A percentile compares a stretch with the other conserved stretches of the same genome.
Conservation (phyloP, 2,113 vertebrate species). For the Rhea pennata region DNA sequence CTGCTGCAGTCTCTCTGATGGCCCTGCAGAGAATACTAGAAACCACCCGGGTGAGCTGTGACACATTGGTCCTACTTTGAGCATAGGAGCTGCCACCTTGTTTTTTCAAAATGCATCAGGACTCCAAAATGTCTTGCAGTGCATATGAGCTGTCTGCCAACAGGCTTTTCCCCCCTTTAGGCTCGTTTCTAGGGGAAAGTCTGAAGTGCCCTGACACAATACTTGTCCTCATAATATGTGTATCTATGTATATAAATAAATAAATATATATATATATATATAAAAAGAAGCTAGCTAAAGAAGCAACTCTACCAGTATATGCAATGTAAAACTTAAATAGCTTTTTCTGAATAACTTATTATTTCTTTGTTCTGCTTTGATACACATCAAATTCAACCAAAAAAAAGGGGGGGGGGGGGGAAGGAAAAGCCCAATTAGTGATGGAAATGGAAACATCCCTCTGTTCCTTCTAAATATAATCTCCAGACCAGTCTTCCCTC, state of each 20-base stretch:
- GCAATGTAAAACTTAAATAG: background rate
- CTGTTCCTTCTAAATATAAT: conserved; percentile 8
- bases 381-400: background rate
- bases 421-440: background rate
- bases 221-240: background rate
- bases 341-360: background rate
- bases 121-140: background rate
- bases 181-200: background rate
- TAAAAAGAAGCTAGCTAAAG: background rate
- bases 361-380: background rate
- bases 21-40: background rate
- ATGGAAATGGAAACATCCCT: conserved; percentile 27
- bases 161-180: background rate
- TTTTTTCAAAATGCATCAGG: background rate
- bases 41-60: background rate
- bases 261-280: background rate
- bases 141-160: background rate
- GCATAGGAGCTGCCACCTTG: background rate
- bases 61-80: background rate
- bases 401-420: background rate
- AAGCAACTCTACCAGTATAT: background rate
- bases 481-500: conserved; percentile 5
- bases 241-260: background rate
- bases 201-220: background rate
- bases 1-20: background rate